Base-by-base conservation (phyloP, 64 coral and sea anemone species). In the Actinia equina region DNA sequence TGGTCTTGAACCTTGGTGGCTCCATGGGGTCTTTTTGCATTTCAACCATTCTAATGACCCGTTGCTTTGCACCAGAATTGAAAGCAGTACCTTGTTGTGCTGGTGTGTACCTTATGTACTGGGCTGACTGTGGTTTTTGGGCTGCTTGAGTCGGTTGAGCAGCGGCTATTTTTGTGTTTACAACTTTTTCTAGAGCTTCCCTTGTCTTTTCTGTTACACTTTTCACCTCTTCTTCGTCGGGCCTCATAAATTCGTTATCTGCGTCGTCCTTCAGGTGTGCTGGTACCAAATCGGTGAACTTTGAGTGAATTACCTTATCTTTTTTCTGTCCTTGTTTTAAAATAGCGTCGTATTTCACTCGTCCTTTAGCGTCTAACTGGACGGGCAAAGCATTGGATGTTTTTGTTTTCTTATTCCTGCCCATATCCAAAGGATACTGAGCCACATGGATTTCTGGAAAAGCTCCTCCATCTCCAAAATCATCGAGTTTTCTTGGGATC, bases 401-500 rank as follows among this genome's bases (percentile, higher is more conserved):
- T 43, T 83, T 88, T 81, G 86, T 88, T 86, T 87, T 99, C 76
- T 84, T 98, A 52, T 87, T 89, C 25, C 91, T 87, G 2, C 94
- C 94, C 94, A 96, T 96, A 77, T 96, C 92, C 86, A 96, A 52
- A 93, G 97, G 97, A 92, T 90, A 99, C 91, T 99, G 97, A 77
- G 97, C 97, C 14, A 99, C 97, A 86, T 99, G 97, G 26, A 99
- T 99, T 87, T 99, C 97, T 42, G 97, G 97, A 76, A 99, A 99
- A 79, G 97, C 97, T 87, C 97, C 97, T 80, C 97, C 97, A 99
- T 99, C 97, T 52, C 97, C 97, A 99, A 99, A 99, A 83, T 99
- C 97, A 88, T 99, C 97, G 18, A 93, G 93, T 54, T 89, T 88
- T 79, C 97, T 92, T 12, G 97, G 97, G 42, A 99, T 77, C 97